A percentile compares a stretch with the other conserved stretches of the same genome.
Conservation (phyloP, 1,140 invertebrate genomes). For the Archegozetes longisetosus region DNA sequence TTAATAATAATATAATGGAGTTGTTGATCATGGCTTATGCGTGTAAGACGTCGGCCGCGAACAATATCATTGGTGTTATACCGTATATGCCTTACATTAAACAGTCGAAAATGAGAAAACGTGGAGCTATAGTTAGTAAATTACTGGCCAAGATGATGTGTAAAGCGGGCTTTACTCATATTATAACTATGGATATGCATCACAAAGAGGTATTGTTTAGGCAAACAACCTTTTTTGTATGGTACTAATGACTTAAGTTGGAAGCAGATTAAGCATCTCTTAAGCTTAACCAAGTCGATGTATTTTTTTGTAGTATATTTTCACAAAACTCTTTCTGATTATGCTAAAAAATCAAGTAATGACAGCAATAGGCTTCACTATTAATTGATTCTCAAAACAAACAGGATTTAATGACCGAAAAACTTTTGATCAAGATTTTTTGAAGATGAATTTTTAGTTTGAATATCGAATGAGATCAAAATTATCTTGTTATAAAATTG, state of each 20-base stretch:
- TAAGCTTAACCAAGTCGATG: too few species aligned
- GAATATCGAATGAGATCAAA: neutral
- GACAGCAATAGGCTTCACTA: too few species aligned
- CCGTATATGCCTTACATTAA: conserved; percentile 99
- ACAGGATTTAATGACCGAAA: too few species aligned
- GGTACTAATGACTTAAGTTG: too few species aligned
- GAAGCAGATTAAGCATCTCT: too few species aligned
- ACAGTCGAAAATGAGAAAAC: conserved; percentile 96
- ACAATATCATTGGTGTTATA: conserved; percentile 92
- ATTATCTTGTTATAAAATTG: neutral
- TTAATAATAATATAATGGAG: conserved; percentile 99
- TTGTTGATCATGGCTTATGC: conserved; percentile 96
- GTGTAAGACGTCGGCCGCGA: conserved; percentile 92
- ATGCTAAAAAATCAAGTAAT: too few species aligned
- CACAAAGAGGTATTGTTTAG: conserved; percentile 85
- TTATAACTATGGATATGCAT: conserved; percentile 97
- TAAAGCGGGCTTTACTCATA: conserved; percentile 75
- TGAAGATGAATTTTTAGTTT: neutral
- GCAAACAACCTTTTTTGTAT: too few species aligned
- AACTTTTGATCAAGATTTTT: too few species aligned
- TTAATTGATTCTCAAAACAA: too few species aligned
- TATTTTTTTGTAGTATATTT: too few species aligned
- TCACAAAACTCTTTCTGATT: too few species aligned
- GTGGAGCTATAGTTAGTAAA: conserved; percentile 91
- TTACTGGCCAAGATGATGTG: conserved; percentile 89